phyloP scores from a whole-genome alignment of 2,113 vertebrate species.

The Dicaeum eximium region DNA sequence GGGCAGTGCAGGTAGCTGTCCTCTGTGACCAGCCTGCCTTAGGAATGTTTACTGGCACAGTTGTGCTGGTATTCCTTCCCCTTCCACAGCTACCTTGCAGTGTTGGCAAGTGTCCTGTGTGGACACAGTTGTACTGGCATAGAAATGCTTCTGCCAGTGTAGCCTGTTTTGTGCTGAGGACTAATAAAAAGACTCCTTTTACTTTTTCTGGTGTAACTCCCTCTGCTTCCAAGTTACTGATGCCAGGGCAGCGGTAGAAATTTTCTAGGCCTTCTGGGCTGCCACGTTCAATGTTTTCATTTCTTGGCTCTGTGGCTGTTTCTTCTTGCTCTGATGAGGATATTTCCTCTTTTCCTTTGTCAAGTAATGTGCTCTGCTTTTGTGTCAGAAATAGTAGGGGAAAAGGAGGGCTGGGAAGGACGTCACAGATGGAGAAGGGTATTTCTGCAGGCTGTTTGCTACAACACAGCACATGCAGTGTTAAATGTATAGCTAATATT shows the following conservation, averaged over 20 bases:
- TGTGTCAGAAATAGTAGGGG: background rate
- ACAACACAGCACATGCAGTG: background rate
- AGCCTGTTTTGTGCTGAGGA: background rate
- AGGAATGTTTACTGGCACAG: background rate
- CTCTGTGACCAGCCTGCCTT: background rate
- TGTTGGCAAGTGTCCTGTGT: background rate
- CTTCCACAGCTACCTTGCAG: background rate
- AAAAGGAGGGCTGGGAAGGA: background rate
- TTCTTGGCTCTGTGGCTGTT: background rate
- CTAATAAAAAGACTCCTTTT: conserved; percentile 30
- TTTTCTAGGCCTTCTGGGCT: background rate
- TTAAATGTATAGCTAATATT: background rate
- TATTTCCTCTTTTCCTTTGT: background rate
- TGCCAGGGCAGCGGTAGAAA: background rate
- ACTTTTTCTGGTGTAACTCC: background rate
- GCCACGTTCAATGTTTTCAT: background rate
- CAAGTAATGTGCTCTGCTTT: background rate
- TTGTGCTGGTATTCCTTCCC: background rate
- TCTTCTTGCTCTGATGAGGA: background rate
- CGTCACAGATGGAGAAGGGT: background rate
- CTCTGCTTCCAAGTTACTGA: background rate
- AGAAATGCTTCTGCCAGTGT: background rate
- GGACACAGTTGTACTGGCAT: conserved; percentile 27
- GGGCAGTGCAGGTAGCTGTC: background rate
- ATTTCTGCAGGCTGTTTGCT: background rate